Evolutionary conservation across 1,140 invertebrate species (phyloP).

Genomic region (Lepidostoma basale): DNA sequence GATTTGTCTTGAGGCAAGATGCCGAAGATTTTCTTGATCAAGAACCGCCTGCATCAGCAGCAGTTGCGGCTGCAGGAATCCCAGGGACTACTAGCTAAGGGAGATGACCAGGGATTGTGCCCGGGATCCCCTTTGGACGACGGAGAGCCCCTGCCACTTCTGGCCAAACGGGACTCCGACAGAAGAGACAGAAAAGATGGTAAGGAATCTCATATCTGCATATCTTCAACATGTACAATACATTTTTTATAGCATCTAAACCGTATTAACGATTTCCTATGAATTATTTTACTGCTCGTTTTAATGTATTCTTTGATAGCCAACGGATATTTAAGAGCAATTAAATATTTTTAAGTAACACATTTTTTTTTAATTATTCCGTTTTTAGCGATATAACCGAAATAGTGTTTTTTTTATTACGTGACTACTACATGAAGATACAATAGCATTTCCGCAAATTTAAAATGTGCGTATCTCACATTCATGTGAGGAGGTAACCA

Average conservation of each 20-base stretch:
- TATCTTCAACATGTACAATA: not conserved
- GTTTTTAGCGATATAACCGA: too few species aligned
- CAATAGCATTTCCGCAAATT: too few species aligned
- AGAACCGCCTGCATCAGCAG: constrained; percentile 86
- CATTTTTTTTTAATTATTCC: too few species aligned
- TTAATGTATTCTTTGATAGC: too few species aligned
- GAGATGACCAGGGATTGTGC: constrained; percentile 55
- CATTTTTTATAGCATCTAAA: not conserved
- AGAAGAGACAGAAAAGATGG: constrained; percentile 61
- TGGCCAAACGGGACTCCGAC: constrained; percentile 63
- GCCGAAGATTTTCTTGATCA: constrained; percentile 90
- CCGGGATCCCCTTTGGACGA: constrained; percentile 58
- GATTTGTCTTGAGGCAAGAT: constrained; percentile 60
- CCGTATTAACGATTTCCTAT: too few species aligned
- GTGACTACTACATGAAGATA: too few species aligned
- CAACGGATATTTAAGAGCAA: too few species aligned
- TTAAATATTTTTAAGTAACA: too few species aligned
- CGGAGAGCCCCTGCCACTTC: constrained; percentile 63
- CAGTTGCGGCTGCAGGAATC: constrained; percentile 79
- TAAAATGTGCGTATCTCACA: too few species aligned
- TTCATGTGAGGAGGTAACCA: too few species aligned
- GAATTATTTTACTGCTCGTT: too few species aligned
- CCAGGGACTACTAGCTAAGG: constrained; percentile 70
- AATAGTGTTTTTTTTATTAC: too few species aligned
- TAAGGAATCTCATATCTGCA: constrained; percentile 44